Base-by-base conservation (phyloP, 1,140 invertebrate species). In the Halyomorpha halys region DNA sequence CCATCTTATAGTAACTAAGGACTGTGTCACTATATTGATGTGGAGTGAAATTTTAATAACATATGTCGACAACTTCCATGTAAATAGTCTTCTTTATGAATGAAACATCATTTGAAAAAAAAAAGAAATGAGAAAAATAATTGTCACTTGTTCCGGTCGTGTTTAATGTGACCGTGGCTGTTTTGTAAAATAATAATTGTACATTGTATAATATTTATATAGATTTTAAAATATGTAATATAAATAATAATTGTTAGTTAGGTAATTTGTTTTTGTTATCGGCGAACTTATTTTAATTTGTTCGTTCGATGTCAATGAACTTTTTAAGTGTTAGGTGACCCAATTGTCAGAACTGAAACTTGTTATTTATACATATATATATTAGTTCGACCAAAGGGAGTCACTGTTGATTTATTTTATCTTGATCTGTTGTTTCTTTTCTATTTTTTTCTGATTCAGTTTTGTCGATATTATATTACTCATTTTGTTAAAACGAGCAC, bases 121-220 rank as follows among this genome's bases (percentile, higher is more conserved):
- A n/a, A n/a, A n/a, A n/a, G n/a, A n/a, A 19, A 23, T 25, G 53
- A 23, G 23, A 11, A 27, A 56, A 56, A 23, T 27, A 56, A 23
- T 56, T 49, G n/a, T 56, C 3, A 23, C 18, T 56, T 56, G 34
- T 56, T 56, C 11, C 23, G 23, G 53, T 27, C 53, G 5, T 56
- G 3, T 39, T 39, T 39, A 4, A 30, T 30, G 11, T 4, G 53
- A 27, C 53, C 23, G 53, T 56, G 23, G 15, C 53, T 56, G 53
- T 56, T 56, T 56, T 56, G 53, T 56, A 56, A 56, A 56, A 23
- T 56, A 56, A 23, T 56, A 19, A 56, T 56, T 56, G 53, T 56
- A 56, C 18, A 56, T 56, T 56, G 53, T 56, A 56, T 39, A 13
- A 39, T 25, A 56, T 56, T 56, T 56, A 56, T 56, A 56, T 56